Evolutionary conservation across 2,797 vertebrate species (phyloP).

Genomic region (Phataginus tetradactyla): DNA sequence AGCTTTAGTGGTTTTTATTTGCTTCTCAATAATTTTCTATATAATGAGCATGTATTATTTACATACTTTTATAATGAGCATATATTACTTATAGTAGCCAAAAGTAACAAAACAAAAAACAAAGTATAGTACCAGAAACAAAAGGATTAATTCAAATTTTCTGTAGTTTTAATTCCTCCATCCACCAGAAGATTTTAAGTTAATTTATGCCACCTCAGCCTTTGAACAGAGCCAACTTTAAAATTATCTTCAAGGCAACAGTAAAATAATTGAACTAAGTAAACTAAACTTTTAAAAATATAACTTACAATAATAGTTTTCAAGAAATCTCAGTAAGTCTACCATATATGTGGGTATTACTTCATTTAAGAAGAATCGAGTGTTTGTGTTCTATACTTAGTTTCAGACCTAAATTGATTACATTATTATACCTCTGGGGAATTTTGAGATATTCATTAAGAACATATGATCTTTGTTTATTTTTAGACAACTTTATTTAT

Average conservation of each 20-base stretch:
- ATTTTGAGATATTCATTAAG: background rate
- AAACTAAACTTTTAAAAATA: background rate
- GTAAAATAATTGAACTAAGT: background rate
- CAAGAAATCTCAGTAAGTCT: background rate
- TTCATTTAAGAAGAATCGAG: background rate
- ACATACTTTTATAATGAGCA: background rate
- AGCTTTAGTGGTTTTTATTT: background rate
- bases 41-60: background rate
- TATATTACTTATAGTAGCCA: background rate
- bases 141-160: background rate
- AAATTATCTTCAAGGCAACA: background rate
- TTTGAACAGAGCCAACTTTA: background rate
- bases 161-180: slow-evolving; percentile 20
- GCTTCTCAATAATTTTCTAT: background rate
- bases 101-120: no score
- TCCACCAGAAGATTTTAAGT: background rate
- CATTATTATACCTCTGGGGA: background rate
- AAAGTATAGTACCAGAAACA: background rate
- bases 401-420: background rate
- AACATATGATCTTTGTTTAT: background rate
- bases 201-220: background rate
- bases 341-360: background rate
- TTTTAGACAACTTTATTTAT: background rate
- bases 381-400: background rate
- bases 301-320: background rate